These are phyloP conservation scores for Pseudolaguvia tuberculata DNA, from an alignment of 2,113 vertebrate genomes.

Conservation along the genomic window DNA sequence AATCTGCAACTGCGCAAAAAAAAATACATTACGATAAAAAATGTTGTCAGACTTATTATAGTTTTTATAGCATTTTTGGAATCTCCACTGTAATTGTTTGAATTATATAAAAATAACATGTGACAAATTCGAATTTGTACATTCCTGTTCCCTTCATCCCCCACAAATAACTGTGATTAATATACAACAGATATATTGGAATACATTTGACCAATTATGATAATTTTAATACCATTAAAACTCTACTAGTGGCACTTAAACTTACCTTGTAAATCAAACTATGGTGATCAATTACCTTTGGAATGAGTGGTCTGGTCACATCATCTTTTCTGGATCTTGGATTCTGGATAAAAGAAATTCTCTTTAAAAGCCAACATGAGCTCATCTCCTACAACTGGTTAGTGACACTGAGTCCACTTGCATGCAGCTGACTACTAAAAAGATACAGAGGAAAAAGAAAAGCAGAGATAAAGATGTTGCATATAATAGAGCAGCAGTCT, in stretches of 20 bases:
- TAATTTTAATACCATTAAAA: no score
- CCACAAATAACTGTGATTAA: no score
- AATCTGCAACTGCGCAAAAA: no score
- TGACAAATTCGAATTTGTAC: no score
- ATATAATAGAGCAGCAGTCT: neutral
- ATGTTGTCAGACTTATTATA: no score
- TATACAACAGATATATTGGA: no score
- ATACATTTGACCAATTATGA: no score
- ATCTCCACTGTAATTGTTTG: no score
- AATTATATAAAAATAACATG: no score
- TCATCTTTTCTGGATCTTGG: slow-evolving; percentile 42
- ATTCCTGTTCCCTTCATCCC: no score
- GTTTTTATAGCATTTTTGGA: no score
- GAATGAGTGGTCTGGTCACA: slow-evolving; percentile 72
- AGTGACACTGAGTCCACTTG: neutral
- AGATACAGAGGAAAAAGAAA: slow-evolving; percentile 50
- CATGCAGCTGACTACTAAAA: slow-evolving; percentile 28
- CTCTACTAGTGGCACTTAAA: neutral
- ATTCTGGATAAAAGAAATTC: slow-evolving; percentile 52
- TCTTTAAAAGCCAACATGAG: slow-evolving; percentile 42
- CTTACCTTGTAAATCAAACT: neutral
- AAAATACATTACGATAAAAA: no score
- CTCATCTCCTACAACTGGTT: slow-evolving; percentile 53
- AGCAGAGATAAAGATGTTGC: slow-evolving; percentile 32
- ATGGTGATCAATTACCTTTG: slow-evolving; percentile 71